A percentile compares a stretch with the other conserved stretches of the same genome.
Conservation (phyloP, 2,797 vertebrate genomes). For the Notamacropus eugenii region DNA sequence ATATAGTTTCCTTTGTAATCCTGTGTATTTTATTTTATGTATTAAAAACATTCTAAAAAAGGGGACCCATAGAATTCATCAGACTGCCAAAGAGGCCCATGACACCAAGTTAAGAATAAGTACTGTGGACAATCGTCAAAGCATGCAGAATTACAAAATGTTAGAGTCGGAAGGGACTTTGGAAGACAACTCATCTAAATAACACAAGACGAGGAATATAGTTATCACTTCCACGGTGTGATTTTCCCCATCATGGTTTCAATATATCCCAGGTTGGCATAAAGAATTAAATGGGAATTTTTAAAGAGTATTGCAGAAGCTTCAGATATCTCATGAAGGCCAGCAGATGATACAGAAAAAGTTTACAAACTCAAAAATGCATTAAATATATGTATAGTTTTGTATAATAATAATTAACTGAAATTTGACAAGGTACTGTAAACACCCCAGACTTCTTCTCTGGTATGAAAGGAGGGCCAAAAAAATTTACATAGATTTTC, state of each 20-base stretch:
- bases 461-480: neutral
- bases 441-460: neutral
- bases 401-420: neutral
- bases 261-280: neutral
- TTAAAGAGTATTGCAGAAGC: neutral
- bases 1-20: neutral
- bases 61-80: neutral
- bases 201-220: neutral
- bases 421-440: neutral
- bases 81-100: neutral
- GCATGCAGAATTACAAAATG: neutral
- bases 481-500: neutral
- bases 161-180: neutral
- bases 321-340: accelerated
- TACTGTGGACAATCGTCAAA: neutral
- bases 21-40: neutral
- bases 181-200: neutral
- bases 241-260: neutral
- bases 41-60: neutral
- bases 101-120: neutral
- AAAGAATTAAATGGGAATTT: neutral
- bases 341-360: neutral
- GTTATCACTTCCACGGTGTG: neutral
- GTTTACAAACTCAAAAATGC: neutral
- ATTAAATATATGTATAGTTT: neutral